phyloP scores from a whole-genome alignment of 2,888 invertebrate species.

The Congeria kusceri region DNA sequence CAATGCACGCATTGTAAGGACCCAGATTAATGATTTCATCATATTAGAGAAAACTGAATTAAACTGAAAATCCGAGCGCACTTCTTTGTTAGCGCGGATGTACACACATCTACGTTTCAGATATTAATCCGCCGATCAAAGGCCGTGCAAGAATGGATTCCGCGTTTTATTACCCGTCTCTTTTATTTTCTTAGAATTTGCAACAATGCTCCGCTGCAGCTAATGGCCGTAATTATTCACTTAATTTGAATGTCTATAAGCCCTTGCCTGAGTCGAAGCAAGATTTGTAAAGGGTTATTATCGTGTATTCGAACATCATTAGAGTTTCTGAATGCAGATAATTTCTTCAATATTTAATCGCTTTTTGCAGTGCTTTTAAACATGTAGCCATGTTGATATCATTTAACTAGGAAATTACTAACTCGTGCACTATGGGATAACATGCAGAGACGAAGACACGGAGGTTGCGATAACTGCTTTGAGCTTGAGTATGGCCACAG shows the following conservation, averaged over 20 bases:
- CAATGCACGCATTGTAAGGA: conserved; percentile 37
- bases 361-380: too few relatives aligned
- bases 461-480: too few relatives aligned
- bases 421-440: too few relatives aligned
- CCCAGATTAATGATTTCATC: conserved; percentile 50
- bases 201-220: conserved; percentile 45
- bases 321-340: conserved; percentile 42
- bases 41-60: conserved; percentile 46
- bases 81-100: conserved; percentile 54
- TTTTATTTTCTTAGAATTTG: conserved; percentile 60
- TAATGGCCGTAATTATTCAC: conserved; percentile 53
- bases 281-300: conserved; percentile 55
- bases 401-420: too few relatives aligned
- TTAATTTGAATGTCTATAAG: conserved; percentile 56
- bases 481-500: too few relatives aligned
- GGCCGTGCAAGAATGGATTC: conserved; percentile 45
- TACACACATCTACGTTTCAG: conserved; percentile 42
- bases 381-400: too few relatives aligned
- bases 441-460: too few relatives aligned
- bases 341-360: conserved; percentile 47
- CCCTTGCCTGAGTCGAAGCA: conserved; percentile 35
- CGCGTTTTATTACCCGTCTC: conserved; percentile 52
- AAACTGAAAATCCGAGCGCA: conserved; percentile 49
- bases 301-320: conserved; percentile 47
- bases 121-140: conserved; percentile 61